Evolutionary conservation across 1,140 invertebrate genomes (phyloP).

Genomic region (Diorhabda sublineata): DNA sequence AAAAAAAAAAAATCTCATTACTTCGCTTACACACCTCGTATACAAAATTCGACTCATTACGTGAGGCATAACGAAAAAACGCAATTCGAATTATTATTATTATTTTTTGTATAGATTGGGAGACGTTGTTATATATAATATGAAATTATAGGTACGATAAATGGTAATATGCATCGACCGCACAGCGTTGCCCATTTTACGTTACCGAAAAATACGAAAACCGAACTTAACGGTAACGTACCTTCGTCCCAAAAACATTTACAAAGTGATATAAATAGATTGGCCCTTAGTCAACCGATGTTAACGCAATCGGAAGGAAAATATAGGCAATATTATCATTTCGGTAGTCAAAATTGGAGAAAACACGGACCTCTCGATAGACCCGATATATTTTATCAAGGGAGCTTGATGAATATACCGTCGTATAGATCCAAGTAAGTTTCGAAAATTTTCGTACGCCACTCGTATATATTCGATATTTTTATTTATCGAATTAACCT

Average conservation of each 20-base stretch:
- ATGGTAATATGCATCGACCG: slow-evolving; percentile 45
- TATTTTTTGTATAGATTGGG: too few relatives aligned
- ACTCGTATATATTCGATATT: too few relatives aligned
- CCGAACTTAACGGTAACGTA: slow-evolving; percentile 36
- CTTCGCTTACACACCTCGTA: too few relatives aligned
- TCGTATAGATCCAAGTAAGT: slow-evolving; percentile 43
- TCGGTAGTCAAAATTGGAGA: slow-evolving; percentile 33
- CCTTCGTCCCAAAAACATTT: slow-evolving; percentile 42
- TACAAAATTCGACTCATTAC: too few relatives aligned
- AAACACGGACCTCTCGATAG: slow-evolving; percentile 72
- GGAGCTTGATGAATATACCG: slow-evolving; percentile 62
- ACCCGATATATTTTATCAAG: slow-evolving; percentile 83
- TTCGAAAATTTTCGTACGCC: background rate
- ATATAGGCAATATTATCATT: slow-evolving; percentile 26
- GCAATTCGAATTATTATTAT: too few relatives aligned
- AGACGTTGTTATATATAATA: too few relatives aligned
- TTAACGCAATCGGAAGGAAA: slow-evolving; percentile 44
- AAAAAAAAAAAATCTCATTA: too few relatives aligned
- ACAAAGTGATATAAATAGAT: slow-evolving; percentile 48
- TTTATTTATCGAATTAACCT: too few relatives aligned
- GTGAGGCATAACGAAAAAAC: too few relatives aligned
- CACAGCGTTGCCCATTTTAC: slow-evolving; percentile 53
- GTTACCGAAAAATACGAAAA: slow-evolving; percentile 36
- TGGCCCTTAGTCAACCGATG: slow-evolving; percentile 63
- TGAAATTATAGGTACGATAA: background rate